Evolutionary conservation across 2,797 vertebrate genomes (phyloP).

Genomic region (Dicrostonyx torquatus): DNA sequence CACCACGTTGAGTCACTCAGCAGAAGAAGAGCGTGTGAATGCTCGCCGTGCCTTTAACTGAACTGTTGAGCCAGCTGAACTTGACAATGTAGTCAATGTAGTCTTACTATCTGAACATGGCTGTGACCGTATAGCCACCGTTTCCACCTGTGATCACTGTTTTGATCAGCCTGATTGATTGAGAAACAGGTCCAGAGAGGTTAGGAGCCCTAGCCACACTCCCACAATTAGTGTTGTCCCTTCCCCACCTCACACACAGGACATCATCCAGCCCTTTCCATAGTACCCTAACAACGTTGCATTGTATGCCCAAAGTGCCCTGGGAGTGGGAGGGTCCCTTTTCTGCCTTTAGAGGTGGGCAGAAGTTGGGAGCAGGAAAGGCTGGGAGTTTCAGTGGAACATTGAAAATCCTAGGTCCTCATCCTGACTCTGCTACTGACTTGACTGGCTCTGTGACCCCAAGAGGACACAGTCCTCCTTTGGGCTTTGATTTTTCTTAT

Average conservation of each 20-base stretch:
- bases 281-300: rapidly evolving
- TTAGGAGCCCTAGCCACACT: not conserved
- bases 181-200: not conserved
- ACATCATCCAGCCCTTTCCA: not conserved
- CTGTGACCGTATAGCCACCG: not conserved
- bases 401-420: not conserved
- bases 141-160: not conserved
- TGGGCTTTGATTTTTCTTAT: not conserved
- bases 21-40: not conserved
- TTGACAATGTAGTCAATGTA: not conserved
- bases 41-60: not conserved
- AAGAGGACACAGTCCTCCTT: not conserved
- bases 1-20: conserved; percentile 7
- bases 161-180: not conserved
- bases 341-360: not conserved
- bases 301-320: not conserved
- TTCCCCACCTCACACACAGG: rapidly evolving
- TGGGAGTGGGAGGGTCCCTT: not conserved
- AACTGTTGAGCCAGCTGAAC: not conserved
- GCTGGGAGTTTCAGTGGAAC: not conserved
- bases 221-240: not conserved
- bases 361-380: not conserved
- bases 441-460: not conserved
- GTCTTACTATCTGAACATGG: not conserved
- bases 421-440: not conserved